Percentiles rank a stretch among this genome's conserved stretches.
Evolutionary conservation across 2,888 invertebrate species (phyloP).

Genomic region (Chydorus sphaericus): DNA sequence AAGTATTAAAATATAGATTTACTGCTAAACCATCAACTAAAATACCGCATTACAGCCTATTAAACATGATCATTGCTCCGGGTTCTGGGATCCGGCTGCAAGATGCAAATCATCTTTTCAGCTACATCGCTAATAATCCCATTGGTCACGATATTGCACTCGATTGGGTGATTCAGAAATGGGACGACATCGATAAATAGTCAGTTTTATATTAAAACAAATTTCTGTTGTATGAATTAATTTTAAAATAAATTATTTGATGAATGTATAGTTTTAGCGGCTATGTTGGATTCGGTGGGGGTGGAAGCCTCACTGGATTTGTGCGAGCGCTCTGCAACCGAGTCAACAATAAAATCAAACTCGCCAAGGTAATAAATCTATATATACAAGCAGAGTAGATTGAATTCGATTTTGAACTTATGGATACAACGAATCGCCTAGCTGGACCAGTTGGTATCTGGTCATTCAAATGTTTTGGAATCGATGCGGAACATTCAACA

Average conservation of each 20-base stretch:
- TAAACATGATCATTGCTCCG: not conserved
- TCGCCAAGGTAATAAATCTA: slow-evolving; percentile 50
- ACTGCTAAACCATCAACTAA: not conserved
- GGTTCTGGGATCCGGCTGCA: not conserved
- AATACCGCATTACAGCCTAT: not conserved
- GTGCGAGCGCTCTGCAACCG: slow-evolving; percentile 29
- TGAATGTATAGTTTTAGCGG: not conserved
- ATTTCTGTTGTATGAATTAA: not conserved
- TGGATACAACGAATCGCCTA: no score
- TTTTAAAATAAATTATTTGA: not conserved
- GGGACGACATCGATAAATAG: slow-evolving; percentile 54
- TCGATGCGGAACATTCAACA: no score
- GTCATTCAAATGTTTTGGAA: no score
- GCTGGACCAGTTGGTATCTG: no score
- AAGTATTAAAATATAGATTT: not conserved
- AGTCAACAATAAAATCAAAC: slow-evolving; percentile 57
- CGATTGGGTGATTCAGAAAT: slow-evolving; percentile 58
- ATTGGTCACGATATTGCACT: slow-evolving; percentile 67
- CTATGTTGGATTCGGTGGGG: slow-evolving; percentile 47
- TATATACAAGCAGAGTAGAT: no score
- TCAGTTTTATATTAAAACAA: slow-evolving; percentile 36
- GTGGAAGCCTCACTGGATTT: not conserved
- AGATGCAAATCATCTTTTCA: slow-evolving; percentile 43
- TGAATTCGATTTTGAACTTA: no score
- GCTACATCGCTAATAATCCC: slow-evolving; percentile 54